Evolutionary conservation across 1,140 invertebrate genomes (phyloP), one percentile per base, ranked within the genome.

Genomic region (Laodelphax striatellus): DNA sequence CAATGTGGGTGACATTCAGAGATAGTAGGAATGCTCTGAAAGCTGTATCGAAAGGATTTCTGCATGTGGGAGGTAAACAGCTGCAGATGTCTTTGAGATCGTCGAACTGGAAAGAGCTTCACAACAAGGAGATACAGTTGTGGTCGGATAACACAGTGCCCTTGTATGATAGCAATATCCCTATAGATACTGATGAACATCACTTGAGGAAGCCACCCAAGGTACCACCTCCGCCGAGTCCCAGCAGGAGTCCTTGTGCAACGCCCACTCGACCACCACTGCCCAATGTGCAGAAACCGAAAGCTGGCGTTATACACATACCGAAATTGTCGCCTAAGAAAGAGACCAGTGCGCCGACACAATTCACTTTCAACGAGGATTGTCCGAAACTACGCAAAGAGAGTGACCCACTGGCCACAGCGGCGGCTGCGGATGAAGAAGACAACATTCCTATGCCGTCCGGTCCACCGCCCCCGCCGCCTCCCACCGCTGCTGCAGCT

Each of bases 1-100:
- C 86, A 9, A 85, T 97, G 73, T 91, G 89, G 83, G 82, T 96
- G 10, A 94, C 91, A 2, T 97, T 95, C 70, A 79, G 86, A 65
- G 87, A 91, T 68, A 90, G 92, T 0, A 83, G 88, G 66, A 84
- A 83, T 62, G 92, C 93, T 34, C 69, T 97, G 1, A 82, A 84
- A 54, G 90, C 92, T 8, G 80, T 79, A 2, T 72, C 79, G 42
- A 79, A 80, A 65, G 77, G 78, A 61, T 75, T 71, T 63, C 67
- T 72, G 13, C 61, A 72, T 58, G 68, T 74, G 56, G 57, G 54
- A 64, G 85, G 85, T 5, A 79, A 86, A 62, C 75, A 78, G 5
- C 73, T 96, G 6, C 76, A 75, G 43, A 79, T 95, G 11, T 77
- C 80, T n/a, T 74, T 96, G 1, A 93, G 91, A 73, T 91, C 90